Evolutionary conservation across 2,797 vertebrate genomes (phyloP).

Genomic region (Chrysocyon brachyurus): DNA sequence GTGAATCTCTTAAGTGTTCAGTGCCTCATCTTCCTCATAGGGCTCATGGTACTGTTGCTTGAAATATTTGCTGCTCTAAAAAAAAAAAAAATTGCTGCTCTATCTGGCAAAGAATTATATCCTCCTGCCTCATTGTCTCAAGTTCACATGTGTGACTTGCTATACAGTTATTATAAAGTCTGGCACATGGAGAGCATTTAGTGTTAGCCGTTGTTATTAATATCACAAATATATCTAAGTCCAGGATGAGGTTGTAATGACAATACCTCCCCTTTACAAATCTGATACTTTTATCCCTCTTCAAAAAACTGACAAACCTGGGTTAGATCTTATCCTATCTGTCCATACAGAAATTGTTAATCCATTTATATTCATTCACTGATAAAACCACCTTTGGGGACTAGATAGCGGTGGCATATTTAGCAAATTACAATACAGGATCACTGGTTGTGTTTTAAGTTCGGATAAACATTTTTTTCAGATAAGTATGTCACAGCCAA

Average conservation of each 20-base stretch:
- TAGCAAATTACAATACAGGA: neutral
- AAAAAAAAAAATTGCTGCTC: neutral
- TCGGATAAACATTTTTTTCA: neutral
- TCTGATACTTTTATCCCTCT: neutral
- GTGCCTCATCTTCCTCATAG: neutral
- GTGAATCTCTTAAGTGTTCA: neutral
- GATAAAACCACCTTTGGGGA: neutral
- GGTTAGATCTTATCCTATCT: neutral
- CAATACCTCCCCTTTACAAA: neutral
- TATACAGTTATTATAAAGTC: neutral
- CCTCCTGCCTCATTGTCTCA: neutral
- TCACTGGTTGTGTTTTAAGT: neutral
- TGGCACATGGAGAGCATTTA: neutral
- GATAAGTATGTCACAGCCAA: neutral
- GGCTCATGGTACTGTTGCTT: neutral
- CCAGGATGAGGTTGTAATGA: neutral
- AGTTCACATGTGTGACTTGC: neutral
- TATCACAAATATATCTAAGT: conserved; percentile 24
- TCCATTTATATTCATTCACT: neutral
- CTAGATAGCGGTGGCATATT: neutral
- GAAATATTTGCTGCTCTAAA: neutral
- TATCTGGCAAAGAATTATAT: neutral
- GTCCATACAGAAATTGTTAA: neutral
- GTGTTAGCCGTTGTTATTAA: neutral
- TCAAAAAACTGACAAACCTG: neutral